phyloP scores from a whole-genome alignment of 2,888 invertebrate genomes.

The Eledone cirrhosa region DNA sequence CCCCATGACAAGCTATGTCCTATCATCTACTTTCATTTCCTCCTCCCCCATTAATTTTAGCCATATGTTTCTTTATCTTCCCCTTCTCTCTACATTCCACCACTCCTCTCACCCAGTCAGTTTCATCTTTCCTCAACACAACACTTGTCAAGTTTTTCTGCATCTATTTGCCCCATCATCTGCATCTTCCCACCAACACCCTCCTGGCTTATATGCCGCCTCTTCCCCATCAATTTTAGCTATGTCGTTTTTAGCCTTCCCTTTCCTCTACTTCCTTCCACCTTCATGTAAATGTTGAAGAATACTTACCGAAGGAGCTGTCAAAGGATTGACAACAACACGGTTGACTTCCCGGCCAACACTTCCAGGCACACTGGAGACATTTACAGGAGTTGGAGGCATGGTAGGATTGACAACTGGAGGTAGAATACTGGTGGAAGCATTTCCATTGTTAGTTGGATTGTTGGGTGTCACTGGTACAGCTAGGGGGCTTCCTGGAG shows the following conservation, averaged over 20 bases:
- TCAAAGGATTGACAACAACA: background rate
- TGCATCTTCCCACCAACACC: background rate
- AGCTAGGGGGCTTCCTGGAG: background rate
- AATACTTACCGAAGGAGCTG: constrained; percentile 7
- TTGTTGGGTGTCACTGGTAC: background rate
- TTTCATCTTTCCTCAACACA: too few relatives aligned
- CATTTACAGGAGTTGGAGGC: background rate
- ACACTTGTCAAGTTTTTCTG: too few relatives aligned
- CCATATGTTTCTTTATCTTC: too few relatives aligned
- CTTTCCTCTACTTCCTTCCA: background rate
- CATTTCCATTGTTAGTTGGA: constrained; percentile 9
- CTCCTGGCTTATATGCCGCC: background rate
- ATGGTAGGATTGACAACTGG: background rate
- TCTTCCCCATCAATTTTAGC: too few relatives aligned
- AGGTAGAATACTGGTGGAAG: background rate
- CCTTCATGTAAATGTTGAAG: background rate
- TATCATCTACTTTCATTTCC: too few relatives aligned
- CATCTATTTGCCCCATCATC: too few relatives aligned
- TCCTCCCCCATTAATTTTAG: too few relatives aligned
- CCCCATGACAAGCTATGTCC: too few relatives aligned
- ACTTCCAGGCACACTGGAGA: constrained; percentile 5
- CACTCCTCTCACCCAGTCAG: too few relatives aligned
- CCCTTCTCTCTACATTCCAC: too few relatives aligned
- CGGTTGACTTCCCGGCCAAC: background rate
- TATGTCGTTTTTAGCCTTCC: background rate